Percentiles rank a stretch among this genome's conserved stretches.
These are phyloP conservation scores for Sesamia nonagrioides DNA, from an alignment of 1,140 invertebrate genomes.

Conservation along the genomic window DNA sequence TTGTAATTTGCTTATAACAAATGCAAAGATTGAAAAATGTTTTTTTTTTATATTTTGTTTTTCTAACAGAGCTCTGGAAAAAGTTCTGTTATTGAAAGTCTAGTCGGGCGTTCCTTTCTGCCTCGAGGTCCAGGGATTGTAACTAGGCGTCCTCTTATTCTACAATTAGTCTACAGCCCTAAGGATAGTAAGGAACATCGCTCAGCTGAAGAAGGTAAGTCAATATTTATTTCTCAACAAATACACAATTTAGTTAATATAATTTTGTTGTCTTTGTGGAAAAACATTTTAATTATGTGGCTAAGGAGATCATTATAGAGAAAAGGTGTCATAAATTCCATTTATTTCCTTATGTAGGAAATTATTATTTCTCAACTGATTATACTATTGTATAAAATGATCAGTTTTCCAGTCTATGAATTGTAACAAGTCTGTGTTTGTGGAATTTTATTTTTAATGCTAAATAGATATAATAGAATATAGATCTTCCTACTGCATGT, in stretches of 20 bases:
- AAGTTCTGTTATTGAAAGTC: slow-evolving; percentile 99
- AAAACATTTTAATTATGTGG: background rate
- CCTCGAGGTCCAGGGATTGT: slow-evolving; percentile 99
- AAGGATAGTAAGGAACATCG: slow-evolving; percentile 96
- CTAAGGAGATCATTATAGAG: too few species aligned
- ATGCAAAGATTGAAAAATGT: background rate
- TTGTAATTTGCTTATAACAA: too few species aligned
- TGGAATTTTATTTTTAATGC: background rate
- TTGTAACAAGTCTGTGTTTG: background rate
- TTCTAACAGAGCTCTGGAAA: slow-evolving; percentile 97
- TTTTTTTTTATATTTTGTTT: background rate
- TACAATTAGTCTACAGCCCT: slow-evolving; percentile 97
- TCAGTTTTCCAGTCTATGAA: background rate
- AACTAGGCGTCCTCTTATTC: slow-evolving; percentile 96
- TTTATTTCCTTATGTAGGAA: too few species aligned
- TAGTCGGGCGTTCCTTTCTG: slow-evolving; percentile 99
- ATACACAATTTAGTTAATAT: background rate
- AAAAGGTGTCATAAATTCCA: background rate
- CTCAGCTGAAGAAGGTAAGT: slow-evolving; percentile 93
- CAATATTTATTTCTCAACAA: background rate
- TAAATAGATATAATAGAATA: slow-evolving; percentile 10
- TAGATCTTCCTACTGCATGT: slow-evolving; percentile 11
- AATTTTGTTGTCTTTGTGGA: background rate
- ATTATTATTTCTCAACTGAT: too few species aligned
- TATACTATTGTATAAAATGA: background rate